Evolutionary conservation across 2,888 invertebrate species (phyloP).

Genomic region (Lysandra bellargus): DNA sequence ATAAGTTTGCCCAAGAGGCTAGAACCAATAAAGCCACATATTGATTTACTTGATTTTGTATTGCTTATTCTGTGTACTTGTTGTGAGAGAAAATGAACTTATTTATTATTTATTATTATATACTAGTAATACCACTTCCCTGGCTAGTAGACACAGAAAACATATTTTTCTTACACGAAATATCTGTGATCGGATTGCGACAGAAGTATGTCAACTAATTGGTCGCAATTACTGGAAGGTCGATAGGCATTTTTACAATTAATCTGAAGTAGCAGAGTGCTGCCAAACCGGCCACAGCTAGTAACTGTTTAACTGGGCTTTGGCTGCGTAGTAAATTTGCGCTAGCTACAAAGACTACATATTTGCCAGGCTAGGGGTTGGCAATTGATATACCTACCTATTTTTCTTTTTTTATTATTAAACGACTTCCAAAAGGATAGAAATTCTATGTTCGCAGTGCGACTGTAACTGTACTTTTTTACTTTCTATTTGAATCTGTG

Average conservation of each 20-base stretch:
- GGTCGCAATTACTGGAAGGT: constrained; percentile 1
- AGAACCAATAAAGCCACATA: too few species aligned
- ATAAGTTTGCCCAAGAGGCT: too few species aligned
- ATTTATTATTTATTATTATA: too few species aligned
- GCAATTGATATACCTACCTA: too few species aligned
- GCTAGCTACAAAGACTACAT: background rate
- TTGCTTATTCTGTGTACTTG: too few species aligned
- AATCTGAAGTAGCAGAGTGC: constrained; percentile 1
- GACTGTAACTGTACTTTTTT: too few species aligned
- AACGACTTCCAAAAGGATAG: too few species aligned
- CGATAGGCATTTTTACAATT: constrained; percentile 21
- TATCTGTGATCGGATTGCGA: background rate
- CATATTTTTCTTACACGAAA: background rate
- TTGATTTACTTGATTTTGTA: too few species aligned
- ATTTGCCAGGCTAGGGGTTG: background rate
- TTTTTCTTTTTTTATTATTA: too few species aligned
- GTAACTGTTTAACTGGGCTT: constrained; percentile 4
- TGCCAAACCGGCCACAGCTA: background rate
- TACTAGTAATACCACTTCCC: background rate
- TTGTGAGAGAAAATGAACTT: too few species aligned
- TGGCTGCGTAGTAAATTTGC: background rate
- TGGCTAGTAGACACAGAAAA: background rate
- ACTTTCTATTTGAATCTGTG: too few species aligned
- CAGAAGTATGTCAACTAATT: constrained; percentile 21
- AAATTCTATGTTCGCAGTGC: too few species aligned